Evolutionary conservation across 1,140 invertebrate species (phyloP), one percentile per base, ranked within the genome.

Genomic region (Magallana gigas): DNA sequence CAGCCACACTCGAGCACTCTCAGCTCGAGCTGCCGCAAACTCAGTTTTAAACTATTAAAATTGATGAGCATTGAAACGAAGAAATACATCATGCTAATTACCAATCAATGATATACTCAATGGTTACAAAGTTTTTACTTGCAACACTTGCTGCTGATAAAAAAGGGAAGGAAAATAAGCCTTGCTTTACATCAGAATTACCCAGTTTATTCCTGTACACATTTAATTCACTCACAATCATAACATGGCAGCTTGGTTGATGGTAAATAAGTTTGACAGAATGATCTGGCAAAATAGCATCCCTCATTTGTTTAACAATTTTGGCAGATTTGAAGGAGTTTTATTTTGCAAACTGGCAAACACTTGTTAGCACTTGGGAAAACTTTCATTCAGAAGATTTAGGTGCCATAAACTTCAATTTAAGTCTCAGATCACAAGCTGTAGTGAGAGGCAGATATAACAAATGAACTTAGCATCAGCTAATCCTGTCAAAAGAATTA

Each of bases 341-440:
- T 29, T 29, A 76, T 76, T 76, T 76, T 12, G 68, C 6, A 29
- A 36, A 76, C 68, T 76, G 8, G 36, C 68, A 76, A 76, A 76
- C 68, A 76, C 68, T 76, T 76, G 68, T 76, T 76, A 76, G 23
- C 68, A 76, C 68, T 76, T 76, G 68, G 48, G 23, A 76, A 76
- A 12, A 36, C 68, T 76, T 76, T 76, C 68, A 76, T 76, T 76
- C 68, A 76, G 23, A 12, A 29, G 23, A 29, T 29, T 11, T 29
- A 76, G 23, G 68, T 76, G 68, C 68, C 68, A 76, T 76, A 76
- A 76, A 36, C 68, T 76, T 76, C 68, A 76, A 76, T 36, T 76
- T 29, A 48, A 76, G 23, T 76, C 68, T 12, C 23, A 11, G 23
- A 76, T 76, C 68, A 29, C 68, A 29, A 12, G 68, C 68, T 12